Evolutionary conservation across 64 coral and sea anemone species (phyloP).

Genomic region (Pocillopora damicornis): DNA sequence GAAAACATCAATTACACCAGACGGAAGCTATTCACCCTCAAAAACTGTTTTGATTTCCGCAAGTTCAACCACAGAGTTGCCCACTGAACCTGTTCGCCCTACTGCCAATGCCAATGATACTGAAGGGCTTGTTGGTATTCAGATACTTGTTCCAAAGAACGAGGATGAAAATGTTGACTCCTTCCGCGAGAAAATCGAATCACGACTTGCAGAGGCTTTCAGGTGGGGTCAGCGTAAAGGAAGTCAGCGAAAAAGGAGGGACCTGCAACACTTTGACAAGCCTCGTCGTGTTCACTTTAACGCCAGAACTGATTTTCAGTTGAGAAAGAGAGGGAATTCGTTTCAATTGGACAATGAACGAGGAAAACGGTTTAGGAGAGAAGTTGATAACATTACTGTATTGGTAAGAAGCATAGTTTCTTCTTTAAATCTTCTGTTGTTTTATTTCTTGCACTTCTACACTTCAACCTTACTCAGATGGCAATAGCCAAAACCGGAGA

Average conservation of each 20-base stretch:
- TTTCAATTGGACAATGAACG: background rate
- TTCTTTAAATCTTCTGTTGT: background rate
- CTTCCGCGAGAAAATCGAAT: background rate
- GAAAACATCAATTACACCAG: background rate
- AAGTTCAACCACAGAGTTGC: background rate
- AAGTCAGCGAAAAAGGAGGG: slow-evolving; percentile 3
- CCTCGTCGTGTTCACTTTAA: background rate
- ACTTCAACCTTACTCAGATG: no score
- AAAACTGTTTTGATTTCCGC: background rate
- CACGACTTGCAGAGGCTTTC: slow-evolving; percentile 9
- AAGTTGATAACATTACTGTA: slow-evolving; percentile 24
- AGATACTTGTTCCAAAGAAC: slow-evolving; percentile 12
- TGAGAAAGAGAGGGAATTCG: background rate
- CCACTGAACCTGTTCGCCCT: slow-evolving; percentile 10
- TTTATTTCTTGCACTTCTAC: background rate
- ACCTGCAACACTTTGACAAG: background rate
- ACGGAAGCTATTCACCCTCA: background rate
- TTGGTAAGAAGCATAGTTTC: background rate
- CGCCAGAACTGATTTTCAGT: background rate
- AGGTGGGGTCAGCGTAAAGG: slow-evolving; percentile 19
- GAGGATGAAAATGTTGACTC: background rate
- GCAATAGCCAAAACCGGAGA: no score
- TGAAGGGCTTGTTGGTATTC: slow-evolving; percentile 30
- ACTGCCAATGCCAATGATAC: background rate
- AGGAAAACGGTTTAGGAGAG: slow-evolving; percentile 17